Conservation (phyloP, 1,140 invertebrate genomes). For the Eumeta japonica region DNA sequence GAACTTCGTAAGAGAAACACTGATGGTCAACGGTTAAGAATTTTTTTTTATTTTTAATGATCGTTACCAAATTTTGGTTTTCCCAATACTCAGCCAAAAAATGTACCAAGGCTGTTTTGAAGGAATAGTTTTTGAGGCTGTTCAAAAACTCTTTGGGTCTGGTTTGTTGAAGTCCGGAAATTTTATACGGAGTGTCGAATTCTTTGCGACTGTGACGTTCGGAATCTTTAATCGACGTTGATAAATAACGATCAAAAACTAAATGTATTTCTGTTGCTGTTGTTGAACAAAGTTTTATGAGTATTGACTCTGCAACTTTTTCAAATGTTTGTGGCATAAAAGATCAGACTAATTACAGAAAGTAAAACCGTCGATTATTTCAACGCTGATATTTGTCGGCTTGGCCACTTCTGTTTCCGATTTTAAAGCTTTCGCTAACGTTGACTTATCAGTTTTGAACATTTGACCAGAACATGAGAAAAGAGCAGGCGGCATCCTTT, state of each 20-base stretch:
- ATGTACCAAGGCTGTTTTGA: constrained; percentile 27
- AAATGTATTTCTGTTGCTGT: too few relatives aligned
- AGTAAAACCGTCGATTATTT: too few relatives aligned
- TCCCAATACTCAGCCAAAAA: constrained; percentile 30
- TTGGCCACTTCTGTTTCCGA: too few relatives aligned
- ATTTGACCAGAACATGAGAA: too few relatives aligned
- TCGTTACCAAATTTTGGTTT: constrained; percentile 20
- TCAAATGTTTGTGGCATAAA: too few relatives aligned
- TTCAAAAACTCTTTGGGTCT: constrained; percentile 24
- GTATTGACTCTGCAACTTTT: too few relatives aligned
- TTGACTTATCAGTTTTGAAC: too few relatives aligned
- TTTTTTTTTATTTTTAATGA: constrained; percentile 25
- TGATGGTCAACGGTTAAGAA: constrained; percentile 21
- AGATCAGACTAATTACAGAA: too few relatives aligned
- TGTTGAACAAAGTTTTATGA: too few relatives aligned
- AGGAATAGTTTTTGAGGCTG: constrained; percentile 26
- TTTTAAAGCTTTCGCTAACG: too few relatives aligned
- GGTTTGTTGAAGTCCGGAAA: constrained; percentile 23
- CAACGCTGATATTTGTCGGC: too few relatives aligned
- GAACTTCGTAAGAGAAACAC: constrained; percentile 15
- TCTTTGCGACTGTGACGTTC: constrained; percentile 23
- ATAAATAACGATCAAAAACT: constrained; percentile 30
- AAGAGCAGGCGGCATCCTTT: too few relatives aligned
- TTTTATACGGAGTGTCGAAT: constrained; percentile 24
- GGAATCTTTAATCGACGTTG: constrained; percentile 33